Evolutionary conservation across 2,888 invertebrate species (phyloP), one percentile per base, ranked within the genome.

Genomic region (Polietes domitor): DNA sequence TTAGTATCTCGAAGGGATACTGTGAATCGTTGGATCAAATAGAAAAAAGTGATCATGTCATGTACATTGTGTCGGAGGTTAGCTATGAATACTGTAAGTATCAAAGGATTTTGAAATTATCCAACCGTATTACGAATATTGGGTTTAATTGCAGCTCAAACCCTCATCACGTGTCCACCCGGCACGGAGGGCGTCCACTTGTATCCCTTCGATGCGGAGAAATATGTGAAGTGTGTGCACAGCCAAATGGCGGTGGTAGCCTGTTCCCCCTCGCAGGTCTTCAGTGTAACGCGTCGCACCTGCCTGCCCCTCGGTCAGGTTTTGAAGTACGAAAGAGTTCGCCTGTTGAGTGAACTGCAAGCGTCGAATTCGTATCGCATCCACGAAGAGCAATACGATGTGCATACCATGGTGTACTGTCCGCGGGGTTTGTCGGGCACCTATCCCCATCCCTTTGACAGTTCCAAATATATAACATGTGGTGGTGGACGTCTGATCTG

Each of bases 391-490:
- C 50, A 61, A 9, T 81, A 73, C 70, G 73, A 41, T n/a, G 76
- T 79, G 5, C 61, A 79, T 19, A 84, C 80, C 53, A 77, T 81
- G 79, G 24, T 82, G 0, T 80, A 80, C 10, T 94, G 94, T 87
- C 94, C 94, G 0, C 76, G 86, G 0, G 90, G 90, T 58, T 90
- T 93, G 0, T 93, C 94, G 0, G 95, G 95, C 0, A 93, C 93
- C 81, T 94, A 93, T 86, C 93, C 94, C 0, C 94, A 94, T 88
- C 93, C 94, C 0, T 92, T 93, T 3, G 94, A 95, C 80, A 94
- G 95, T 85, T 93, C 93, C 74, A 93, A 94, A 87, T 95, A 94
- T 89, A 92, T 95, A n/a, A 94, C 94, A 87, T 95, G 95, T 86
- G 94, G 93, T 93, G 93, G 94, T 85, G 95, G 95, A 0, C 90